These are phyloP conservation scores for Hycleus phaleratus DNA, from an alignment of 1,140 invertebrate genomes.

Conservation along the genomic window DNA sequence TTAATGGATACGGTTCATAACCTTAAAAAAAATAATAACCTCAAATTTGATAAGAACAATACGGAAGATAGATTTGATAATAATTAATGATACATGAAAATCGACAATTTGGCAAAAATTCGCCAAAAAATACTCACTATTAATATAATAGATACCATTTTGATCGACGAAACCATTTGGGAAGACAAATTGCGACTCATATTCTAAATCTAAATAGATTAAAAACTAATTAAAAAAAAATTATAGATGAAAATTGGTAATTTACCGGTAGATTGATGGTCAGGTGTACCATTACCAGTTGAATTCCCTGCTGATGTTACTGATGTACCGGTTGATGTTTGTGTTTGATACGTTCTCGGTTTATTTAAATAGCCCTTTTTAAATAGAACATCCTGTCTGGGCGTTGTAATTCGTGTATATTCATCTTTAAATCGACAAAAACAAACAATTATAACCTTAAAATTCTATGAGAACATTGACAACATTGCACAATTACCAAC, in stretches of 20 bases:
- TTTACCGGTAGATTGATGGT: slow-evolving; percentile 38
- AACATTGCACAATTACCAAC: too few relatives aligned
- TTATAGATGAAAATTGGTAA: not conserved
- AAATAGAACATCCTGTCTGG: slow-evolving; percentile 62
- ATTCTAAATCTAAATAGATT: slow-evolving; percentile 36
- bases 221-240: not conserved
- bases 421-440: slow-evolving; percentile 46
- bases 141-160: slow-evolving; percentile 43
- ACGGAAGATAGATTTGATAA: too few relatives aligned
- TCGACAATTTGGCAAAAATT: too few relatives aligned
- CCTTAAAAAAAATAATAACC: slow-evolving; percentile 26
- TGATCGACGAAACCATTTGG: slow-evolving; percentile 41
- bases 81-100: too few relatives aligned
- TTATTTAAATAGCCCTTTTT: slow-evolving; percentile 62
- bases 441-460: too few relatives aligned
- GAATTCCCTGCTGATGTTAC: slow-evolving; percentile 33
- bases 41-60: slow-evolving; percentile 1
- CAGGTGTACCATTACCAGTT: slow-evolving; percentile 40
- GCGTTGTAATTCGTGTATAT: slow-evolving; percentile 63
- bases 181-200: slow-evolving; percentile 39
- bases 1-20: slow-evolving; percentile 38
- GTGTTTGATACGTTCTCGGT: slow-evolving; percentile 46
- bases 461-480: too few relatives aligned
- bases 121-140: slow-evolving; percentile 34
- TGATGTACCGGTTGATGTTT: slow-evolving; percentile 38